A percentile compares a stretch with the other conserved stretches of the same genome.
phyloP scores from a whole-genome alignment of 2,113 vertebrate species.

The Apaloderma vittatum region DNA sequence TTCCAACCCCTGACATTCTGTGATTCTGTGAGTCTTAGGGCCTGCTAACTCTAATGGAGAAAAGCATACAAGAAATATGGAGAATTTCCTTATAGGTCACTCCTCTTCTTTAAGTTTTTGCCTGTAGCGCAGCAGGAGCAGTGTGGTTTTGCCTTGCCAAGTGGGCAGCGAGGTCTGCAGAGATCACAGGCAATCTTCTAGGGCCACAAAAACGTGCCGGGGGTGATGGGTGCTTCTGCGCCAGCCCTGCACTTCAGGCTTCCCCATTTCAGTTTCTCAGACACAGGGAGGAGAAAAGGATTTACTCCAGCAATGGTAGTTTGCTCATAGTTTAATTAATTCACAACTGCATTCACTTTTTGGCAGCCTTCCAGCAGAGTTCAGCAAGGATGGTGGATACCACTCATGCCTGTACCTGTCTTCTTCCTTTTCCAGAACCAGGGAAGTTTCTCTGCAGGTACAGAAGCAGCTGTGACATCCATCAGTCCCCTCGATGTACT shows the following conservation, averaged over 20 bases:
- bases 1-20: no score
- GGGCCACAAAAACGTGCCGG: neutral
- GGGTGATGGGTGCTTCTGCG: neutral
- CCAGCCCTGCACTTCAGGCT: neutral
- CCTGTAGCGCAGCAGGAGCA: neutral
- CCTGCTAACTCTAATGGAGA: neutral
- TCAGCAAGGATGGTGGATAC: conserved; percentile 15
- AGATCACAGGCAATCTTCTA: neutral
- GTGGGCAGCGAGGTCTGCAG: neutral
- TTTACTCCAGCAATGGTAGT: neutral
- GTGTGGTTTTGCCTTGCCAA: neutral
- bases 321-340: conserved; percentile 58
- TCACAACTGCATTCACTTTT: neutral
- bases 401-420: conserved; percentile 42
- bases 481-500: neutral
- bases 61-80: neutral
- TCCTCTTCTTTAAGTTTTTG: neutral
- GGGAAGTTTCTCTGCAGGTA: neutral
- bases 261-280: neutral
- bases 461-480: neutral
- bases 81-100: neutral
- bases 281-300: neutral
- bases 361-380: conserved; percentile 38
- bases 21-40: no score
- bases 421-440: neutral